Base-by-base conservation (phyloP, 2,113 vertebrate species). In the Drymodes brunneopygia region DNA sequence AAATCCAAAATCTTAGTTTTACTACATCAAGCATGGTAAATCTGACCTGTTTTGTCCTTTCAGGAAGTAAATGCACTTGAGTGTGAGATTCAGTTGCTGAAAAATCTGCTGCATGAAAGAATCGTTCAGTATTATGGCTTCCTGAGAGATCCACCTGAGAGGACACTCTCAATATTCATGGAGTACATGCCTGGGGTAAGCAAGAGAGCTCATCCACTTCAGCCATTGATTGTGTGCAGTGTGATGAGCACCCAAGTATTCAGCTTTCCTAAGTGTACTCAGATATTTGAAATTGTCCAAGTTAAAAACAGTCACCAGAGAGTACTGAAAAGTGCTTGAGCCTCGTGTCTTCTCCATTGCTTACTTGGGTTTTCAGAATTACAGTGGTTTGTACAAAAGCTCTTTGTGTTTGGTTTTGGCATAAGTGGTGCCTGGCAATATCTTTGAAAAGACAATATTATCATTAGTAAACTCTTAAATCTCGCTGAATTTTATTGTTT, bases 91-190 rank as follows among this genome's bases (percentile, higher is more conserved):
- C 99, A 99, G 97, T 98, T 99, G 65, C 98, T 99, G 97, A 99
- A 99, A 98, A 99, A 99, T 88, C 97, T 99, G 74, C 98, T 99
- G 65, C 98, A 99, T 54, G 99, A 99, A 92, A 98, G 99, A 78
- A 99, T 99, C 84, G 99, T 99, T 93, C 99, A 99, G 96, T 99
- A 99, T 98, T 99, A 99, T 2, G 99, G 99, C 91, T 99, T 99
- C 73, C 96, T 99, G 97, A 98, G 99, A 66, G 99, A 99, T 96
- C 96, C 98, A 2, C 98, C 98, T 29, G 99, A 99, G 97, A 98
- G 99, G 79, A 99, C 99, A 0, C 99, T 99, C 45, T 99, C 99
- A 58, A 99, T 99, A 97, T 99, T 99, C 95, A 99, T 99, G 99
- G 99, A 99, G 95, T 99, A 99, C 96, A 99, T 99, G 99, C 99